Percentiles rank a stretch among this genome's conserved stretches.
These are phyloP conservation scores for Parauchenoglanis punctatus DNA, from an alignment of 2,797 vertebrate genomes.

Conservation along the genomic window DNA sequence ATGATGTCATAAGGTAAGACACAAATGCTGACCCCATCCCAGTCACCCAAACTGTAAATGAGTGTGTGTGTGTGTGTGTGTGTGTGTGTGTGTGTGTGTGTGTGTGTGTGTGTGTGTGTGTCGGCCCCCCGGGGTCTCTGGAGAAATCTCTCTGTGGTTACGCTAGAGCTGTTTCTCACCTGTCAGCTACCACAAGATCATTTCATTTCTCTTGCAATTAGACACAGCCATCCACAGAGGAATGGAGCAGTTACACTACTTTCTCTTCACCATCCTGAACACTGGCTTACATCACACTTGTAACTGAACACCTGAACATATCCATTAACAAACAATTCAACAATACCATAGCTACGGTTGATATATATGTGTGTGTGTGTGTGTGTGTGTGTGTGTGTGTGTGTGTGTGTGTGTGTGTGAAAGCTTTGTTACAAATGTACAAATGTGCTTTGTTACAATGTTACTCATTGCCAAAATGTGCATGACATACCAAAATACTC, in stretches of 20 bases:
- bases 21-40: no score
- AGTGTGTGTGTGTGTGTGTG: conserved; percentile 22
- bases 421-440: no score
- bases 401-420: no score
- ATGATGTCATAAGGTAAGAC: not conserved
- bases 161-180: conserved; percentile 74
- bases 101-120: conserved; percentile 53
- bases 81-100: conserved; percentile 17
- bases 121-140: conserved; percentile 62
- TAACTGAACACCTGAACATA: conserved; percentile 8
- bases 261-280: conserved; percentile 9
- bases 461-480: not conserved
- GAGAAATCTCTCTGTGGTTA: conserved; percentile 68
- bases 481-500: not conserved
- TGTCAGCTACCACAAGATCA: conserved; percentile 74
- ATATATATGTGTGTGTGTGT: no score
- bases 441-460: no score
- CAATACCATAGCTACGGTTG: conserved; percentile 6
- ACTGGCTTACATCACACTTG: not conserved
- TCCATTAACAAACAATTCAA: conserved; percentile 27
- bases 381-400: no score
- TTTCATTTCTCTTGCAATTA: conserved; percentile 70
- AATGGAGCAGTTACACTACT: conserved; percentile 10
- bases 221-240: conserved; percentile 49
- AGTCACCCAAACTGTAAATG: not conserved